Conservation (phyloP, 2,113 vertebrate genomes). For the Lanius ludovicianus region DNA sequence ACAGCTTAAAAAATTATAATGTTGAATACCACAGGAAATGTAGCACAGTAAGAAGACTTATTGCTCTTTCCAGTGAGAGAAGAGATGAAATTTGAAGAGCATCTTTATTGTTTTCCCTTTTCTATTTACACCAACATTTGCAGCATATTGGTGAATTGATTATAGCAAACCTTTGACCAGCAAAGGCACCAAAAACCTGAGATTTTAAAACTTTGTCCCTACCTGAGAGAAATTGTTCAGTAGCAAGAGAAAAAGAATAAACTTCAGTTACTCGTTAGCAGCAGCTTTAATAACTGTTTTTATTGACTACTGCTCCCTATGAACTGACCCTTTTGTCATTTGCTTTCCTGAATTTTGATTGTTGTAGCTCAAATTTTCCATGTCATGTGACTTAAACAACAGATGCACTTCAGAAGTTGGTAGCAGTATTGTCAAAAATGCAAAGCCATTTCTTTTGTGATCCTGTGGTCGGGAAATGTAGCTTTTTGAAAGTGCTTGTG, state of each 20-base stretch:
- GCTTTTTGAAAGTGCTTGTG: background rate
- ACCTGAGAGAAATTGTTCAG: background rate
- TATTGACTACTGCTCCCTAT: background rate
- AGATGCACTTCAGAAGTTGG: background rate
- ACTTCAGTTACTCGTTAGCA: background rate
- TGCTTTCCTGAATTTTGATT: background rate
- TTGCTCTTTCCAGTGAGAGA: background rate
- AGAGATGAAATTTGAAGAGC: background rate
- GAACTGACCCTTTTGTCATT: background rate
- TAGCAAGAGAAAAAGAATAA: background rate
- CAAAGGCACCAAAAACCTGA: background rate
- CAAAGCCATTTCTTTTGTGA: background rate
- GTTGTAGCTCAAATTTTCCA: background rate
- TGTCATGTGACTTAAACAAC: background rate
- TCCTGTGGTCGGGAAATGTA: background rate
- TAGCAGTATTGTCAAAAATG: background rate
- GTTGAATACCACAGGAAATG: slow-evolving; percentile 16
- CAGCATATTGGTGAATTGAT: background rate
- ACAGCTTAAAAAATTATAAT: slow-evolving; percentile 48
- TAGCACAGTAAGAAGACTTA: slow-evolving; percentile 1
- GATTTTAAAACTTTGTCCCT: background rate
- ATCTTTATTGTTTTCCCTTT: background rate
- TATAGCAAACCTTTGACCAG: background rate
- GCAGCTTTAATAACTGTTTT: background rate
- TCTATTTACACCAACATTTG: background rate